Conservation (phyloP, 2,113 vertebrate genomes). For the Hemiprocne comata region DNA sequence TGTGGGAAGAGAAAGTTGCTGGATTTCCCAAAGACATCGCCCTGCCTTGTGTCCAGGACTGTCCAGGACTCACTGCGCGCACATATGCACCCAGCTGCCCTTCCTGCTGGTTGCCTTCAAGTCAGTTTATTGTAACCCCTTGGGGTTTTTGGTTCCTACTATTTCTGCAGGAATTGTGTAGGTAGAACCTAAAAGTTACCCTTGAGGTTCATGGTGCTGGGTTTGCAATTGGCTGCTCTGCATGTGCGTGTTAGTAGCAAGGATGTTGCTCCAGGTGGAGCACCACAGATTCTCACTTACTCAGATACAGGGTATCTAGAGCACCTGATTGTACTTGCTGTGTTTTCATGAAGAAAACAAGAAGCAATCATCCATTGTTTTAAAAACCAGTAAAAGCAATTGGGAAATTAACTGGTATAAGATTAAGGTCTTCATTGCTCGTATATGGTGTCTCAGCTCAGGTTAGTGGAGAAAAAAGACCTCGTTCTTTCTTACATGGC, state of each 20-base stretch:
- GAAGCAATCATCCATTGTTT: background rate
- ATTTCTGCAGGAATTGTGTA: background rate
- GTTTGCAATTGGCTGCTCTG: background rate
- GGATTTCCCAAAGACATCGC: conserved; percentile 53
- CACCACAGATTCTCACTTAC: accelerated
- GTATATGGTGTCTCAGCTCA: background rate
- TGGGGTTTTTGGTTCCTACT: background rate
- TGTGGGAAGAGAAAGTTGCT: conserved; percentile 51
- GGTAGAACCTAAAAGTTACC: background rate
- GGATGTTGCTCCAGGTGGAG: background rate
- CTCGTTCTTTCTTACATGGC: background rate
- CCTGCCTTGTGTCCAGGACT: background rate
- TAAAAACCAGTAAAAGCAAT: background rate
- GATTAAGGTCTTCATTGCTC: background rate
- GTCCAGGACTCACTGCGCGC: accelerated
- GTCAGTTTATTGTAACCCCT: background rate
- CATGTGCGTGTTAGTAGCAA: accelerated
- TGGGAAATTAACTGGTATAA: background rate
- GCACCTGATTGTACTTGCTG: background rate
- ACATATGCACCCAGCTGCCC: accelerated
- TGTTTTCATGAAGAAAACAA: background rate
- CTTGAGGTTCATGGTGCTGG: background rate
- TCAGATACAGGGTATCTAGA: background rate
- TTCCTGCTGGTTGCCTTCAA: background rate
- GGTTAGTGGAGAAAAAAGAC: background rate